Base-by-base conservation (phyloP, 1,140 invertebrate species). In the Linepithema humile region DNA sequence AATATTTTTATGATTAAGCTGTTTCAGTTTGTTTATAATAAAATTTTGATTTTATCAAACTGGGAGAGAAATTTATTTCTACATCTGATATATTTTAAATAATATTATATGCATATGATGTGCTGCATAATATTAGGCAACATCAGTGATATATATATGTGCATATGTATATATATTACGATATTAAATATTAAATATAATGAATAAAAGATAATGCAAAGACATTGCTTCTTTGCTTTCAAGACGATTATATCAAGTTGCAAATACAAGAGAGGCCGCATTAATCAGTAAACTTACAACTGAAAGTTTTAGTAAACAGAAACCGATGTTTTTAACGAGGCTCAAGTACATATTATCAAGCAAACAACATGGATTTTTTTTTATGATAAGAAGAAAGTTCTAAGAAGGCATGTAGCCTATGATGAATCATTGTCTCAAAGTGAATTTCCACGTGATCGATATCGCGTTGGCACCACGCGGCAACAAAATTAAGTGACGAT, bases 231-330 rank as follows among this genome's bases (percentile, higher is more conserved):
- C 50, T n/a, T n/a, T n/a, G n/a, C n/a, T n/a, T 55, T 3, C 20
- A 43, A 45, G 43, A 26, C 6, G 26, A 74, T n/a, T n/a, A n/a
- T n/a, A 26, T 29, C 15, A 60, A 43, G n/a, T 43, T 40, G 43
- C 43, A 45, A 9, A 45, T 45, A 45, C 15, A 45, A 40, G 48
- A 48, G 4, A 6, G n/a, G 20, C 6, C 20, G 53, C 53, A 20
- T 3, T 64, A 77, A 64, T 64, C 73, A 15, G n/a, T 77, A 23
- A 77, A 77, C 73, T 77, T 64, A 15, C 57, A 38, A 64, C 73
- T 35, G 57, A 15, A 59, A 29, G 38, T 12, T 7, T 23, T 3
- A 20, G 40, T 48, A 73, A 73, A 75, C 57, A 45, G 40, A 29
- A 50, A 9, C 1, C 20, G 7, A 62, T 15, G 35, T 17, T 38